Percentiles rank a stretch among this genome's conserved stretches.
Evolutionary conservation across 2,113 vertebrate species (phyloP).

Genomic region (Carassius carassius): DNA sequence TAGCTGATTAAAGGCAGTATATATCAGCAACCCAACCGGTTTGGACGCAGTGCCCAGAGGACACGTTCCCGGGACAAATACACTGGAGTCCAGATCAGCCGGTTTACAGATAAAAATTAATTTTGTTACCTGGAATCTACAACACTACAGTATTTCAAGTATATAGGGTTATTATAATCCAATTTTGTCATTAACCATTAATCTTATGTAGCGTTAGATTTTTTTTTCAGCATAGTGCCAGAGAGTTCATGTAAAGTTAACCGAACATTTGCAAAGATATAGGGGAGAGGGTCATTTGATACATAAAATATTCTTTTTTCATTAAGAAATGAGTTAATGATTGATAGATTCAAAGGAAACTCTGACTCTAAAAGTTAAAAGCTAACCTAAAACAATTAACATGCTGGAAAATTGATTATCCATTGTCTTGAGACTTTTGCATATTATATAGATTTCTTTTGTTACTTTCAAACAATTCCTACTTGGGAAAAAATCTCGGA

Average conservation of each 20-base stretch:
- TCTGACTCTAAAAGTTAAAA: not conserved
- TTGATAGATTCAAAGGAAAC: not conserved
- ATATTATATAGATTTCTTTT: not conserved
- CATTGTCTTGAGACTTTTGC: not conserved
- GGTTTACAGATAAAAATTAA: no score
- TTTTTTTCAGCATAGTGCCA: not conserved
- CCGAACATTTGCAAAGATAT: not conserved
- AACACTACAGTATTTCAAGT: not conserved
- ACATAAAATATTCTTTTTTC: not conserved
- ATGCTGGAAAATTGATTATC: not conserved
- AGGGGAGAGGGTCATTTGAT: not conserved
- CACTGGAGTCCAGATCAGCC: not conserved
- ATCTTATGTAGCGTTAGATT: not conserved
- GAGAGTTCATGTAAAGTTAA: not conserved
- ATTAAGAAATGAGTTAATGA: no score
- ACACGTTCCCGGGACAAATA: slow-evolving; percentile 32
- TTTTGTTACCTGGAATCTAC: not conserved
- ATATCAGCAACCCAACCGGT: slow-evolving; percentile 38
- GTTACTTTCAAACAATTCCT: no score
- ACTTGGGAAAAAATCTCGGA: not conserved
- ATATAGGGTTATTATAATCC: not conserved
- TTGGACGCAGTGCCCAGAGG: slow-evolving; percentile 25
- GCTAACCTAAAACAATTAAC: not conserved
- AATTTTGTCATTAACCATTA: not conserved
- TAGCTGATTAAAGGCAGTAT: not conserved